Percentiles rank a stretch among this genome's conserved stretches.
These are phyloP conservation scores for Kradibia gibbosae DNA, from an alignment of 1,140 invertebrate species.

Conservation along the genomic window DNA sequence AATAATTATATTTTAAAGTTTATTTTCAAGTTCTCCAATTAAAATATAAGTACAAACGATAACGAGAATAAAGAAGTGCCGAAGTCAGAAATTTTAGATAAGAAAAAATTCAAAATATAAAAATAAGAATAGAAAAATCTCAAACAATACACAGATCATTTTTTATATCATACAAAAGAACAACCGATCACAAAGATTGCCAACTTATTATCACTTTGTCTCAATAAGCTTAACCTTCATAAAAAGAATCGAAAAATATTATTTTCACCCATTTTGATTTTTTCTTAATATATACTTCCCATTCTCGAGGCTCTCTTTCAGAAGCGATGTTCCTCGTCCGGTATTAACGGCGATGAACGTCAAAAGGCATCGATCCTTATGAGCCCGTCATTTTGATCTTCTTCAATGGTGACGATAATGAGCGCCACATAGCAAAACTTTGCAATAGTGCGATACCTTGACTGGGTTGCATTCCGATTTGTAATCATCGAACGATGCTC, in stretches of 20 bases:
- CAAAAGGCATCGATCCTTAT: neutral
- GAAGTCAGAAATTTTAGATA: no score
- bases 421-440: neutral
- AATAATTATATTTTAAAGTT: no score
- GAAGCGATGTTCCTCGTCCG: neutral
- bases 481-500: conserved; percentile 7
- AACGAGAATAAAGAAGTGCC: no score
- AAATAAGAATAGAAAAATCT: neutral
- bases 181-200: no score
- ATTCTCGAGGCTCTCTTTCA: no score
- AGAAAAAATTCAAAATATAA: no score
- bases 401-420: conserved; percentile 34
- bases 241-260: neutral
- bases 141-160: no score
- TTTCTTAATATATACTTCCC: no score
- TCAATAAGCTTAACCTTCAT: neutral
- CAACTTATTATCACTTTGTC: neutral
- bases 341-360: neutral
- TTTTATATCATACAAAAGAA: no score
- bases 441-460: neutral
- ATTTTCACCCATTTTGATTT: neutral
- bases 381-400: conserved; percentile 9
- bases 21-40: no score
- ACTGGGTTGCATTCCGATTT: conserved; percentile 12
- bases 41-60: no score